These are phyloP conservation scores for Platichthys flesus DNA, from an alignment of 2,113 vertebrate genomes.

Conservation along the genomic window DNA sequence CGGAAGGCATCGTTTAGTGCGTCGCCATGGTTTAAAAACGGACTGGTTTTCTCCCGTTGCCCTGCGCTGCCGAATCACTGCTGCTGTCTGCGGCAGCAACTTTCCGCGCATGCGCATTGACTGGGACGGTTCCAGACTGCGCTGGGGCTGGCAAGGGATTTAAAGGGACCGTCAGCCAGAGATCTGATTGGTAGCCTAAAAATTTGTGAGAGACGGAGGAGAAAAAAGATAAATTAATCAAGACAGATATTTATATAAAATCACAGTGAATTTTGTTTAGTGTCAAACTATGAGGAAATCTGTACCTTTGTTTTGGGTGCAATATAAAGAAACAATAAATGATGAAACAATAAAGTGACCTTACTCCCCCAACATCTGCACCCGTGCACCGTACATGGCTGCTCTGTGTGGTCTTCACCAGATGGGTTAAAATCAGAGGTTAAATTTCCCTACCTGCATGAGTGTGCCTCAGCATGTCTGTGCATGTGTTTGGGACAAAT, in stretches of 20 bases:
- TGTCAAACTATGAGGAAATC: no score
- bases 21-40: constrained; percentile 79
- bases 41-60: constrained; percentile 77
- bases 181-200: not conserved
- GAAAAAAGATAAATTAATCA: not conserved
- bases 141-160: constrained; percentile 41
- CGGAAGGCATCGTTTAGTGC: constrained; percentile 78
- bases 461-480: no score
- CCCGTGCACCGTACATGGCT: no score
- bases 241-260: not conserved
- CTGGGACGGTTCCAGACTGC: constrained; percentile 44
- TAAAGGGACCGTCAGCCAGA: constrained; percentile 62
- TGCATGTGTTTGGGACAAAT: no score
- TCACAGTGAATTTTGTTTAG: no score
- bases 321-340: no score
- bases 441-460: no score
- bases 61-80: constrained; percentile 85
- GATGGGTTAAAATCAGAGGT: no score
- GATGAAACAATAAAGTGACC: no score
- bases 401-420: no score
- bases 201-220: not conserved
- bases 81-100: constrained; percentile 87
- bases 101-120: constrained; percentile 83
- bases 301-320: no score
- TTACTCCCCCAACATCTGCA: no score